Evolutionary conservation across 2,888 invertebrate genomes (phyloP).

Genomic region (Drosophila kanekoi): DNA sequence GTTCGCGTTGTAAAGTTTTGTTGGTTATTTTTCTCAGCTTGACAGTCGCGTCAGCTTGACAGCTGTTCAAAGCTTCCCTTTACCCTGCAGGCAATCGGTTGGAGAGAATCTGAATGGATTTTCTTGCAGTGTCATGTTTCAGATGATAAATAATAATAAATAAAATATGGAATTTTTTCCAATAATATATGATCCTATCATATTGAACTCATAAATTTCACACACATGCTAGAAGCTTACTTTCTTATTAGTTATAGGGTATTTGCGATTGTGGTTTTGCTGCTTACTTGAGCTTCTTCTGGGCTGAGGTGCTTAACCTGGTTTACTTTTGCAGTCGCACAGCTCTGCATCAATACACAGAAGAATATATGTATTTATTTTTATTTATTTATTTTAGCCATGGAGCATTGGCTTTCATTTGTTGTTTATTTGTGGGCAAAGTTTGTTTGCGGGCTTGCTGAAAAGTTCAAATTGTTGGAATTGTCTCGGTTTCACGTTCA

Average conservation of each 20-base stretch:
- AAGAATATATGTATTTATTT: constrained; percentile 11
- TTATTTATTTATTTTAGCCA: constrained; percentile 46
- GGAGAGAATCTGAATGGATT: background rate
- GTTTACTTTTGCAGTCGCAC: constrained; percentile 44
- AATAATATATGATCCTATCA: background rate
- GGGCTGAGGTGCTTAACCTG: constrained; percentile 52
- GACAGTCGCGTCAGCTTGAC: constrained; percentile 12
- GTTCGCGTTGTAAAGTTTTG: constrained; percentile 12
- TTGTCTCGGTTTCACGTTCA: constrained; percentile 27
- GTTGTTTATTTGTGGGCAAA: constrained; percentile 55
- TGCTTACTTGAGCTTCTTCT: constrained; percentile 5
- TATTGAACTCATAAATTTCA: too few relatives aligned
- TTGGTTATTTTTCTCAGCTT: constrained; percentile 22
- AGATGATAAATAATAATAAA: background rate
- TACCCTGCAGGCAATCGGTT: background rate
- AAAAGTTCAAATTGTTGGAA: constrained; percentile 53
- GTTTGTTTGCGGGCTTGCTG: constrained; percentile 39
- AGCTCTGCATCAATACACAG: constrained; percentile 30
- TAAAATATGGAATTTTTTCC: background rate
- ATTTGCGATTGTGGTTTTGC: background rate
- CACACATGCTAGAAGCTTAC: too few relatives aligned
- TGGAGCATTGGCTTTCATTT: constrained; percentile 41
- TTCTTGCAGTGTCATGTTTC: too few relatives aligned
- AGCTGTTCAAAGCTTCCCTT: constrained; percentile 8
- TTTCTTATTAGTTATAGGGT: constrained; percentile 10